Base-by-base conservation (phyloP, 30 jellyfish, hydroid and myxozoan species). In the Aurelia aurita region DNA sequence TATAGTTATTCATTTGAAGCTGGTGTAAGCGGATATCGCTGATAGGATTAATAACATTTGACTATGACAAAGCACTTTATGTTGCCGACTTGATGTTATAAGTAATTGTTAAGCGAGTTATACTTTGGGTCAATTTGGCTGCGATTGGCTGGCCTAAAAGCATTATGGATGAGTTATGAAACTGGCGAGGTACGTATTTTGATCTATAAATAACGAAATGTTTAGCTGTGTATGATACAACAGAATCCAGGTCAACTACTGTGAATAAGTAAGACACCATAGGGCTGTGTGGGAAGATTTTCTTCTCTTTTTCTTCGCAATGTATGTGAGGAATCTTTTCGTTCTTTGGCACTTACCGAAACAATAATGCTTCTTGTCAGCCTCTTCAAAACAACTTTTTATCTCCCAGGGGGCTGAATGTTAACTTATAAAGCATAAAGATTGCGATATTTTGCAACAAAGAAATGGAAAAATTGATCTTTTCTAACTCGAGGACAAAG, bases 1-100 rank as follows among this genome's bases (percentile, higher is more conserved):
- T 39, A 39, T 39, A 39, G 51, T 39, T 39, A 39, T 67, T 67
- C 29, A 23, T 27, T 67, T 67, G 79, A 67, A 67, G 79, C 53
- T n/a, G 58, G 43, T 67, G 79, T 67, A 67, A 67, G 79, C 57
- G 79, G 79, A 39, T 67, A 39, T 29, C 15, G 25, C 43, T 67
- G 79, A 67, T 67, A 14, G 58, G 79, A 67, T 67, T 67, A 45
- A 55, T 19, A 19, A 12, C 8, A 2, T 55, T 29, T 10, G 32
- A n/a, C 59, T 2, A 46, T 67, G 27, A 27, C 79, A 67, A 67
- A 23, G 34, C 47, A 67, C 7, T 29, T 67, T 29, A 67, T 67
- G 79, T 67, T 67, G 32, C 73, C 39, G 73, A 22, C 73, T 1
- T 14, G 51, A 61, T 61, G 10, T 61, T 22, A 61, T 61, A 61